phyloP scores from a whole-genome alignment of 2,888 invertebrate genomes.

The Heliconius charithonia region DNA sequence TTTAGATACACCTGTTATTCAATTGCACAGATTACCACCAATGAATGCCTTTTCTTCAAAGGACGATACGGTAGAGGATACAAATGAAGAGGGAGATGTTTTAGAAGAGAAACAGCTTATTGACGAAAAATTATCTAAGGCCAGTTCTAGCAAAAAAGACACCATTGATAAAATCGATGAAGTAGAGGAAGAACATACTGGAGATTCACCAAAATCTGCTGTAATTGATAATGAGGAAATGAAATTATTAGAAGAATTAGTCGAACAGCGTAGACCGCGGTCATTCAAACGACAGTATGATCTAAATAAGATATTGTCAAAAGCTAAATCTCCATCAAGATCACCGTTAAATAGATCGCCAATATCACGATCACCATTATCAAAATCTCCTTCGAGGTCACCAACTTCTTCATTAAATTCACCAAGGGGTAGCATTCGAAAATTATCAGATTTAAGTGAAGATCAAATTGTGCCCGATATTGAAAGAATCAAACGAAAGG shows the following conservation, averaged over 20 bases:
- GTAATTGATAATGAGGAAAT: slow-evolving; percentile 84
- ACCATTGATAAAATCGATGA: slow-evolving; percentile 78
- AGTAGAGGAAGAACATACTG: slow-evolving; percentile 79
- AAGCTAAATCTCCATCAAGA: slow-evolving; percentile 72
- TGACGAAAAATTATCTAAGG: slow-evolving; percentile 65
- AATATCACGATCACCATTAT: slow-evolving; percentile 76
- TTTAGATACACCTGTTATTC: slow-evolving; percentile 92
- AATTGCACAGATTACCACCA: slow-evolving; percentile 90
- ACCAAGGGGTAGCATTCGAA: slow-evolving; percentile 79
- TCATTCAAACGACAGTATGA: slow-evolving; percentile 80
- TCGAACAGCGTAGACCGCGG: slow-evolving; percentile 77
- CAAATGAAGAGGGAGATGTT: slow-evolving; percentile 86
- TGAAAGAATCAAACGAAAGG: slow-evolving; percentile 78
- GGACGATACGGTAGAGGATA: slow-evolving; percentile 92
- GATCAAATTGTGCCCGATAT: slow-evolving; percentile 81
- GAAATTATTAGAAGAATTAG: slow-evolving; percentile 81
- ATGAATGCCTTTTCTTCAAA: slow-evolving; percentile 94
- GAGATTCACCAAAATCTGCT: slow-evolving; percentile 74
- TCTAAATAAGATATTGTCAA: slow-evolving; percentile 71
- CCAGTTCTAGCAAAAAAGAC: slow-evolving; percentile 60
- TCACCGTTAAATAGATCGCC: slow-evolving; percentile 79
- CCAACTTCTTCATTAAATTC: slow-evolving; percentile 82
- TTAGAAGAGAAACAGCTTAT: slow-evolving; percentile 84
- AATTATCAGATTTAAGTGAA: slow-evolving; percentile 80
- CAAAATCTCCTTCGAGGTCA: slow-evolving; percentile 80